A percentile compares a stretch with the other conserved stretches of the same genome.
phyloP scores from a whole-genome alignment of 2,888 invertebrate species.

The Galerucella pusilla region DNA sequence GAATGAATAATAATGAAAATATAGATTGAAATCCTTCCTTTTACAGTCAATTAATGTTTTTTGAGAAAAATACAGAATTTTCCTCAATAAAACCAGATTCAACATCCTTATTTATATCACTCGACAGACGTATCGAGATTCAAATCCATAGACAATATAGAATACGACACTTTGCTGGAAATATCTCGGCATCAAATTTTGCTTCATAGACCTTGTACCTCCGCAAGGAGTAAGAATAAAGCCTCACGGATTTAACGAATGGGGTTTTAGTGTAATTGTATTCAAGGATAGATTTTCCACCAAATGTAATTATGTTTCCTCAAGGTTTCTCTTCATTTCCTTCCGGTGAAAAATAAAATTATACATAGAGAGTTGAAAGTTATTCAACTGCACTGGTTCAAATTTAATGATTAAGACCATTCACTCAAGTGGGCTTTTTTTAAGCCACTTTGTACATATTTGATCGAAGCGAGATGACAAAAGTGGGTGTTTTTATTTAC shows the following conservation, averaged over 20 bases:
- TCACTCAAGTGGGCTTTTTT: no score
- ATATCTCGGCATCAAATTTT: constrained; percentile 27
- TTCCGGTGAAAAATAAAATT: background rate
- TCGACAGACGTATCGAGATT: constrained; percentile 26
- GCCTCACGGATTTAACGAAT: constrained; percentile 23
- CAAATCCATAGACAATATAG: constrained; percentile 24
- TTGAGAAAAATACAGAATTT: constrained; percentile 9
- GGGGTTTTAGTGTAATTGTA: constrained; percentile 24
- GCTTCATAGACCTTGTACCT: constrained; percentile 13
- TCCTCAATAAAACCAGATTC: constrained; percentile 1
- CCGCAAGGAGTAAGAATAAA: constrained; percentile 11
- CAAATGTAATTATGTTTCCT: constrained; percentile 4
- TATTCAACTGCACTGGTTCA: no score
- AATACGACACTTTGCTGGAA: constrained; percentile 33
- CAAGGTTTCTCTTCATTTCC: background rate
- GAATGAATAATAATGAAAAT: no score
- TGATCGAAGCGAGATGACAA: no score
- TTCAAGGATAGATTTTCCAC: constrained; percentile 18
- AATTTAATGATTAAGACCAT: no score
- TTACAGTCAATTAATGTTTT: background rate
- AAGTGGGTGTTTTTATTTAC: background rate
- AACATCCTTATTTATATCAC: constrained; percentile 22
- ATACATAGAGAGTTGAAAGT: no score
- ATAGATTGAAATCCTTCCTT: no score
- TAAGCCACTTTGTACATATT: no score